phyloP scores from a whole-genome alignment of 2,797 vertebrate genomes.

The Falco berigora region DNA sequence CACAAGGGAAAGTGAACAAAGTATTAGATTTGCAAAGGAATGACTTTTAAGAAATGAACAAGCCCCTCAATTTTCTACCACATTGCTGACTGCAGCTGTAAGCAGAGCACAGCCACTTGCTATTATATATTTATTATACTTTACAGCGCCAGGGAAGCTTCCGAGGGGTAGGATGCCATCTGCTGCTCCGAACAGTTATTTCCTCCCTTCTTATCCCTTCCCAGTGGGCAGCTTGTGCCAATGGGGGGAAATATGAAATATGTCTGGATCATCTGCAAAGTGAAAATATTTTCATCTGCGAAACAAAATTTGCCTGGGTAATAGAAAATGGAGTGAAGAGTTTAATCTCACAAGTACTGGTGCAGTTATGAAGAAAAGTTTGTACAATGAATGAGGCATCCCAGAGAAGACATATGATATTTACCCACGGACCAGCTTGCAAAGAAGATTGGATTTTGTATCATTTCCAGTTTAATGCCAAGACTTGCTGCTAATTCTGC shows the following conservation, averaged over 20 bases:
- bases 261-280: not conserved
- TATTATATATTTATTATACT: not conserved
- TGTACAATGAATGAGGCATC: not conserved
- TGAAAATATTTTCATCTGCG: not conserved
- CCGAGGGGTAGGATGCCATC: conserved; percentile 47
- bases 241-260: not conserved
- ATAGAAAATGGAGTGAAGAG: not conserved
- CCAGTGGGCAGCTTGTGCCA: not conserved
- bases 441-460: not conserved
- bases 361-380: not conserved
- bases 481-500: not conserved
- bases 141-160: not conserved
- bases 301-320: not conserved
- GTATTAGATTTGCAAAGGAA: not conserved
- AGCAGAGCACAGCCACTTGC: not conserved
- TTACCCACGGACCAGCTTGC: not conserved
- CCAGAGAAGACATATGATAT: not conserved
- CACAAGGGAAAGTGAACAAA: not conserved
- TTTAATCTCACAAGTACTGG: not conserved
- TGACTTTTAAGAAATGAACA: not conserved
- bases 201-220: not conserved
- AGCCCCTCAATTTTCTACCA: not conserved
- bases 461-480: not conserved
- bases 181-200: conserved; percentile 30
- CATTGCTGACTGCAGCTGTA: not conserved